Evolutionary conservation across 2,888 invertebrate genomes (phyloP).

Genomic region (Diadegma fenestrale): DNA sequence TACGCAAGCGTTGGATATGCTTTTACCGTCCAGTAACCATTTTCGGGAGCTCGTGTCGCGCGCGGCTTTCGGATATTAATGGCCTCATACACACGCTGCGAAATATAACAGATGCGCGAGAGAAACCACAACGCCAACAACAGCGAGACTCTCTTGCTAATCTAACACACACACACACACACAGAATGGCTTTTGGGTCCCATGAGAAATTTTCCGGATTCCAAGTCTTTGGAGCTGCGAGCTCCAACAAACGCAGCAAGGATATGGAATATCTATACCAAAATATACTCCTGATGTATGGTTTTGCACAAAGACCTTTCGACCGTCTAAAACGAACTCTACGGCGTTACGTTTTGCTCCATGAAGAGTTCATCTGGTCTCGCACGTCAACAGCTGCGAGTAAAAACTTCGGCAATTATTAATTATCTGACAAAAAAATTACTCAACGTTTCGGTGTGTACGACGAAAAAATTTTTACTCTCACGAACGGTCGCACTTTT

Average conservation of each 20-base stretch:
- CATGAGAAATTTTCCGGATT: slow-evolving; percentile 65
- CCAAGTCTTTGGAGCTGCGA: slow-evolving; percentile 40
- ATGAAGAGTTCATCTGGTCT: not conserved
- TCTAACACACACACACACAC: not conserved
- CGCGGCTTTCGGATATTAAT: slow-evolving; percentile 60
- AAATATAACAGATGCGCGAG: slow-evolving; percentile 59
- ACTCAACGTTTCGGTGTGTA: not conserved
- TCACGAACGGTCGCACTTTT: not conserved
- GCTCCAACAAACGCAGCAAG: slow-evolving; percentile 36
- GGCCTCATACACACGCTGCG: slow-evolving; percentile 51
- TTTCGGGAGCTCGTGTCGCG: slow-evolving; percentile 50
- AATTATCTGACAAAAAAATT: not conserved
- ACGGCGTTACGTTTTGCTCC: not conserved
- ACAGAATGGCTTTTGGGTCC: slow-evolving; percentile 44
- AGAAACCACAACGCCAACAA: slow-evolving; percentile 26
- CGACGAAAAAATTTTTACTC: not conserved
- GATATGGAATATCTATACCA: slow-evolving; percentile 25
- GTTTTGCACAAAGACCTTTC: not conserved
- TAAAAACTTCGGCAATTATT: not conserved
- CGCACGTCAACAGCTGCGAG: not conserved
- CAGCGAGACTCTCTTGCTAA: slow-evolving; percentile 30
- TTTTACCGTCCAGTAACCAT: slow-evolving; percentile 56
- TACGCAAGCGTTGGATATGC: slow-evolving; percentile 38
- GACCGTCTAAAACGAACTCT: not conserved
- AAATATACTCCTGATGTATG: not conserved